A percentile compares a stretch with the other conserved stretches of the same genome.
phyloP scores from a whole-genome alignment of 2,888 invertebrate species.

The Rhogogaster chlorosoma region DNA sequence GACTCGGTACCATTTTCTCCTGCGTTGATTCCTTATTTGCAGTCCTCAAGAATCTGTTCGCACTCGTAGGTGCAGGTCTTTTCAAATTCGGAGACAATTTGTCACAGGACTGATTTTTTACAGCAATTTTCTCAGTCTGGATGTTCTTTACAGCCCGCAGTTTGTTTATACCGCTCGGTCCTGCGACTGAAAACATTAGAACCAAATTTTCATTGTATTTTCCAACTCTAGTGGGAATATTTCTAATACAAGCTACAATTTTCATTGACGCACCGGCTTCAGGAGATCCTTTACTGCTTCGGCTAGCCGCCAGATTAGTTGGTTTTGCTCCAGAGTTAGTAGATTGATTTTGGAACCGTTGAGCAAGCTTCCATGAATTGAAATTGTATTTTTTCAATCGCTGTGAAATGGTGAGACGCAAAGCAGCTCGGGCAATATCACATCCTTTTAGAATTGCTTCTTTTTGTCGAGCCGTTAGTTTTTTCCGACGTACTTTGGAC shows the following conservation, averaged over 20 bases:
- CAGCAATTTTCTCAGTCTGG: background rate
- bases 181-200: background rate
- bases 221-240: background rate
- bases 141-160: background rate
- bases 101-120: background rate
- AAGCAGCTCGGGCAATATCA: slow-evolving; percentile 54
- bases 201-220: background rate
- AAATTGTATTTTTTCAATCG: slow-evolving; percentile 55
- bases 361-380: slow-evolving; percentile 1
- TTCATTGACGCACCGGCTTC: background rate
- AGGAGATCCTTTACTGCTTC: background rate
- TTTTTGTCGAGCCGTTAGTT: slow-evolving; percentile 42
- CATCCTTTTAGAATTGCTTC: slow-evolving; percentile 47
- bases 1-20: background rate
- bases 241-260: background rate
- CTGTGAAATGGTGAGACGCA: slow-evolving; percentile 56
- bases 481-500: slow-evolving; percentile 51
- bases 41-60: background rate
- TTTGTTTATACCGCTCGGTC: background rate
- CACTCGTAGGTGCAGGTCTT: background rate
- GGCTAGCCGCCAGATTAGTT: background rate
- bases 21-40: background rate
- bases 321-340: background rate
- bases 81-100: background rate
- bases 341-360: background rate